Percentiles rank a stretch among this genome's conserved stretches.
Evolutionary conservation across 2,888 invertebrate genomes (phyloP).

Genomic region (Tipula vernalis): DNA sequence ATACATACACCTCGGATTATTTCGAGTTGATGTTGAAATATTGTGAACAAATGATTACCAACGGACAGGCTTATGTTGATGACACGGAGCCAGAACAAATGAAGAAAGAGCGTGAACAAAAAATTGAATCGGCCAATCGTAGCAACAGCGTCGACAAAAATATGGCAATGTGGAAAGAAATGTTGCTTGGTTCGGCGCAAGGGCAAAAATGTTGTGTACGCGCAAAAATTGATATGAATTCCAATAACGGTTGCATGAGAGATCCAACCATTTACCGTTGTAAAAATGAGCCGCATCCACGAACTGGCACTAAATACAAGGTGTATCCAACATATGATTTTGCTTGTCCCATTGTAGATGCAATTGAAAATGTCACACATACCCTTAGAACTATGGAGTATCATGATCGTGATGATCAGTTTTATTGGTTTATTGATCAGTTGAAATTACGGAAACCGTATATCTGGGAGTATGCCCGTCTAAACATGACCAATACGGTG

Average conservation of each 20-base stretch:
- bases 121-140: constrained; percentile 70
- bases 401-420: constrained; percentile 95
- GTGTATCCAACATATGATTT: constrained; percentile 99
- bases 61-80: constrained; percentile 91
- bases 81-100: constrained; percentile 90
- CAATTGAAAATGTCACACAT: constrained; percentile 94
- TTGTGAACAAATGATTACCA: constrained; percentile 76
- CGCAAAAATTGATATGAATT: constrained; percentile 95
- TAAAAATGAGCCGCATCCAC: constrained; percentile 88
- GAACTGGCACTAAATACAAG: constrained; percentile 89
- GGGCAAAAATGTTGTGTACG: constrained; percentile 90
- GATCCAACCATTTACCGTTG: constrained; percentile 98
- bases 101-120: constrained; percentile 89
- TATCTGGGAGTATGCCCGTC: constrained; percentile 91
- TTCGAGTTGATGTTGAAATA: constrained; percentile 83
- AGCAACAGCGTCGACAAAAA: constrained; percentile 76
- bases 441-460: constrained; percentile 76
- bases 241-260: constrained; percentile 89
- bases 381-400: constrained; percentile 97
- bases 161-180: constrained; percentile 83
- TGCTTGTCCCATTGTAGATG: constrained; percentile 98
- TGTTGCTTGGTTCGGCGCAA: constrained; percentile 66
- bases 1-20: constrained; percentile 93
- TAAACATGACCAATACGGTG: constrained; percentile 98
- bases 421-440: constrained; percentile 91